Evolutionary conservation across 23 tunicate genomes (phyloP).

Genomic region (Clavelina lepadiformis): DNA sequence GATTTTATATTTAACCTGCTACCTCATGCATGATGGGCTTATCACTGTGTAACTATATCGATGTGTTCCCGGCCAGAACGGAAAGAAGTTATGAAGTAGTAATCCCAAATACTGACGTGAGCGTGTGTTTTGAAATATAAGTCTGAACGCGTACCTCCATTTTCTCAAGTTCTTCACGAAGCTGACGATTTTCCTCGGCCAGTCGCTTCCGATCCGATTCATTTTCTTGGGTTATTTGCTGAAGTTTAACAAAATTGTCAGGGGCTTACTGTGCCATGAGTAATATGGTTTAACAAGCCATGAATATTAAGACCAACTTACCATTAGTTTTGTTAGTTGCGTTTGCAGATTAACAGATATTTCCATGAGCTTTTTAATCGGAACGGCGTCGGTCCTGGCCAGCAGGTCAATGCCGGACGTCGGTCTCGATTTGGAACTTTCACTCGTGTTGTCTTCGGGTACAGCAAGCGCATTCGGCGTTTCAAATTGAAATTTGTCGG

Average conservation of each 20-base stretch:
- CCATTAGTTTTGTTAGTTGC: constrained; percentile 50
- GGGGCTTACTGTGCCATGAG: too few relatives aligned
- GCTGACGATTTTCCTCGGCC: constrained; percentile 23
- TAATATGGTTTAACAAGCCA: too few relatives aligned
- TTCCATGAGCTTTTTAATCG: constrained; percentile 35
- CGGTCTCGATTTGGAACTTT: constrained; percentile 26
- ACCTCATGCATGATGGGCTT: too few relatives aligned
- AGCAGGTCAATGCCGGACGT: constrained; percentile 11
- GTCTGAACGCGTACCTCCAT: neutral
- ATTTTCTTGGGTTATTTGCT: constrained; percentile 28
- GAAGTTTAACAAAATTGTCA: constrained; percentile 1
- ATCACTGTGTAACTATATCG: too few relatives aligned
- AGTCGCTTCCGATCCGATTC: constrained; percentile 19
- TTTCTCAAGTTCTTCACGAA: neutral
- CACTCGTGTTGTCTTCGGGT: constrained; percentile 1
- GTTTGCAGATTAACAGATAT: constrained; percentile 27
- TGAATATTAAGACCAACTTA: too few relatives aligned
- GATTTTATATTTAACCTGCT: too few relatives aligned
- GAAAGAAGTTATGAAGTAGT: too few relatives aligned
- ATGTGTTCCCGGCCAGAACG: too few relatives aligned
- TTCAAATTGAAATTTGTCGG: too few relatives aligned
- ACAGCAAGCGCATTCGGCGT: too few relatives aligned
- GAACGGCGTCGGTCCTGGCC: constrained; percentile 8
- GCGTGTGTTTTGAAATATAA: too few relatives aligned
- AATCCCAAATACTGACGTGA: too few relatives aligned